Percentiles rank a stretch among this genome's conserved stretches.
Evolutionary conservation across 2,797 vertebrate species (phyloP).

Genomic region (Orestias chungarensis): DNA sequence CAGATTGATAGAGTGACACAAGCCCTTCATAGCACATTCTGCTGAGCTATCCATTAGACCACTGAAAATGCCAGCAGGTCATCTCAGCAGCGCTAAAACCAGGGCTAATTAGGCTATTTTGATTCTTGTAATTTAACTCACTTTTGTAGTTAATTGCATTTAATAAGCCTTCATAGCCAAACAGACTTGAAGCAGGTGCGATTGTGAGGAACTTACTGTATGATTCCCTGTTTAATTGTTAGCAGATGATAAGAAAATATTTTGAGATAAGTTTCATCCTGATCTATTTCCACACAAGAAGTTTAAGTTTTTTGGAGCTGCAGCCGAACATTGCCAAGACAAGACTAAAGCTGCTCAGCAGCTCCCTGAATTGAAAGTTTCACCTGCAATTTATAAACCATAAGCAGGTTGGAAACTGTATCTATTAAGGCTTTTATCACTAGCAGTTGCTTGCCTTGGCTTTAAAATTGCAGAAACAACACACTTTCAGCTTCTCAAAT

Average conservation of each 20-base stretch:
- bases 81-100: neutral
- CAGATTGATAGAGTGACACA: neutral
- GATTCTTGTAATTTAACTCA: neutral
- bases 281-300: neutral
- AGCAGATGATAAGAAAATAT: neutral
- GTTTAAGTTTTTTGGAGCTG: neutral
- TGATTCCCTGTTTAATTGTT: neutral
- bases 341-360: neutral
- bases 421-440: constrained; percentile 7
- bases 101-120: neutral
- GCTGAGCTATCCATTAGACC: neutral
- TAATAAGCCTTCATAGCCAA: neutral
- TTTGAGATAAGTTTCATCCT: neutral
- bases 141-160: neutral
- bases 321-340: neutral
- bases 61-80: neutral
- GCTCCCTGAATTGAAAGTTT: neutral
- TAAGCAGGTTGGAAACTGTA: no score
- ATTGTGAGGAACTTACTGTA: neutral
- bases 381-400: constrained; percentile 5
- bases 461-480: constrained; percentile 3
- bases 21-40: neutral
- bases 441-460: neutral
- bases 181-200: neutral
- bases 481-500: neutral